phyloP scores from a whole-genome alignment of 2,888 invertebrate genomes.

The Trissolcus japonicus region DNA sequence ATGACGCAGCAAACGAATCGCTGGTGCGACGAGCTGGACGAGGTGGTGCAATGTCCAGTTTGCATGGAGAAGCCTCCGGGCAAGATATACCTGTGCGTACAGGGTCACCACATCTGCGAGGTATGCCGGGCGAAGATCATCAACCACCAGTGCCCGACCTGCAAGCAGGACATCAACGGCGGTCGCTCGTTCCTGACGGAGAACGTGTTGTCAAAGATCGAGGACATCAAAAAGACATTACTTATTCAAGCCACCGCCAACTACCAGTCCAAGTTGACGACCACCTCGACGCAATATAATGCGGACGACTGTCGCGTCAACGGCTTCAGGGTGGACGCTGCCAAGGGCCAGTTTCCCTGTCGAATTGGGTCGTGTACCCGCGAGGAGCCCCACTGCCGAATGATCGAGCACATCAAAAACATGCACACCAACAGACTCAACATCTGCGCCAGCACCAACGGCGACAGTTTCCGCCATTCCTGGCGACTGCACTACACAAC shows the following conservation, averaged over 20 bases:
- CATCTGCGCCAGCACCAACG: conserved; percentile 18
- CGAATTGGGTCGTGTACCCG: conserved; percentile 76
- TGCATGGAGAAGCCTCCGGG: conserved; percentile 78
- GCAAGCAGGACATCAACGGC: conserved; percentile 77
- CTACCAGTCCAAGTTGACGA: not conserved
- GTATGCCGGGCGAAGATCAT: conserved; percentile 76
- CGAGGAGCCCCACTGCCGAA: conserved; percentile 75
- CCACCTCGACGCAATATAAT: conserved; percentile 18
- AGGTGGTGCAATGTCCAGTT: conserved; percentile 79
- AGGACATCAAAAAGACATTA: conserved; percentile 64
- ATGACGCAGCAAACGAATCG: conserved; percentile 10
- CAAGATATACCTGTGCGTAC: conserved; percentile 78
- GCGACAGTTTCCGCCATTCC: conserved; percentile 39
- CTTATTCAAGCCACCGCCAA: not conserved
- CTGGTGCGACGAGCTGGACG: conserved; percentile 73
- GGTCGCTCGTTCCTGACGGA: conserved; percentile 80
- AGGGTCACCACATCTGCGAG: conserved; percentile 80
- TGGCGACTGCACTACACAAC: conserved; percentile 53
- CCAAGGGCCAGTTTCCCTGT: conserved; percentile 78
- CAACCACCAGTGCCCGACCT: conserved; percentile 77
- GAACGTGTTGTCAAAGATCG: conserved; percentile 77
- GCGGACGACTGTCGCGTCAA: conserved; percentile 14
- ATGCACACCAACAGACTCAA: conserved; percentile 76
- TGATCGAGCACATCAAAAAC: conserved; percentile 78
- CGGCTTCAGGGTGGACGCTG: conserved; percentile 59